phyloP scores from a whole-genome alignment of 1,140 invertebrate species.

The Drosophila pseudoananassae region DNA sequence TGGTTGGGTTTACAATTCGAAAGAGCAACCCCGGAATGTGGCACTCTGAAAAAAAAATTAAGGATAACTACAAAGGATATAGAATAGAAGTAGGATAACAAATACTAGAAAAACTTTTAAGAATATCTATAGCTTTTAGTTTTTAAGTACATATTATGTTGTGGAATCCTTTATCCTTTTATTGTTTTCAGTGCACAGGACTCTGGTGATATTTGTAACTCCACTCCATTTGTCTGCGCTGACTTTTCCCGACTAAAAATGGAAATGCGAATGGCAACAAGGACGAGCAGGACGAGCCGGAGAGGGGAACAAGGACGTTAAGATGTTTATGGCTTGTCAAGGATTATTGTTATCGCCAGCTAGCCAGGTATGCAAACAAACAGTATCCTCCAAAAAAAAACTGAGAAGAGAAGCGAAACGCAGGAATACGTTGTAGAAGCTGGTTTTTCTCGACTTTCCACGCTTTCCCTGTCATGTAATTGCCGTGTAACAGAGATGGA shows the following conservation, averaged over 20 bases:
- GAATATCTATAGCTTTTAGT: no score
- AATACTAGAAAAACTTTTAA: no score
- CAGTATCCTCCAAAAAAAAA: slow-evolving; percentile 13
- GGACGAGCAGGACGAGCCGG: neutral
- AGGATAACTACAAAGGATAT: neutral
- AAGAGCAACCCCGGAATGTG: slow-evolving; percentile 5
- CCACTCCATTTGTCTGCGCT: slow-evolving; percentile 66
- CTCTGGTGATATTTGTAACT: slow-evolving; percentile 32
- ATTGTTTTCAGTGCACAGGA: slow-evolving; percentile 4
- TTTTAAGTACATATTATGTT: no score
- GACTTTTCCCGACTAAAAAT: slow-evolving; percentile 7
- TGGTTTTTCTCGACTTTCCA: slow-evolving; percentile 40
- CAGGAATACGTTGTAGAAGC: slow-evolving; percentile 9
- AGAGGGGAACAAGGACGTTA: slow-evolving; percentile 64
- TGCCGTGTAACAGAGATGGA: slow-evolving; percentile 51
- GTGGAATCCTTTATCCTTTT: neutral
- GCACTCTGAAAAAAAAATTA: slow-evolving; percentile 2
- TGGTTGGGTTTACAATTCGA: slow-evolving; percentile 40
- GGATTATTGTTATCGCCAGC: slow-evolving; percentile 81
- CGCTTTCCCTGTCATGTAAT: slow-evolving; percentile 63
- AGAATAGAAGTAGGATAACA: neutral
- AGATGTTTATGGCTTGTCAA: slow-evolving; percentile 83
- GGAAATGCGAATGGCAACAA: neutral
- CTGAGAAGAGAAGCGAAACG: neutral
- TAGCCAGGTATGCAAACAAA: slow-evolving; percentile 78